Evolutionary conservation across 2,113 vertebrate species (phyloP).

Genomic region (Sminthopsis crassicaudata): DNA sequence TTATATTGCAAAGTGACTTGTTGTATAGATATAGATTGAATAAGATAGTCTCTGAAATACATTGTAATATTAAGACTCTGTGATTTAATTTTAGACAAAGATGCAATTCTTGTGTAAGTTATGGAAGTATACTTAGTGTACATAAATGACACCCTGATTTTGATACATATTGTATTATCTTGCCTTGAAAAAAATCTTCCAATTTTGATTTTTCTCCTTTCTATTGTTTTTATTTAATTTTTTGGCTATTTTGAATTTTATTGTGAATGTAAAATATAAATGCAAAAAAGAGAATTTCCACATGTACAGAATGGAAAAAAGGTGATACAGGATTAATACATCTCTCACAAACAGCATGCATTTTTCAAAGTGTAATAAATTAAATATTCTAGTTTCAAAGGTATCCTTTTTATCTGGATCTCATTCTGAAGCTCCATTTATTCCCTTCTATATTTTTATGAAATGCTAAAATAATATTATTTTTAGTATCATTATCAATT

Average conservation of each 20-base stretch:
- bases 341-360: not conserved
- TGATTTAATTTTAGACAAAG: conserved; percentile 21
- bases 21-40: not conserved
- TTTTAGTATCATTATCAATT: not conserved
- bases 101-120: conserved; percentile 10
- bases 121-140: conserved; percentile 26
- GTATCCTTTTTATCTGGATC: not conserved
- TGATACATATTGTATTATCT: conserved; percentile 10
- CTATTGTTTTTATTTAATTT: not conserved
- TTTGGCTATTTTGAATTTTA: not conserved
- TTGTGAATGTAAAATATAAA: not conserved
- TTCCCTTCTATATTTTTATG: not conserved
- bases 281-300: not conserved
- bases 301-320: not conserved
- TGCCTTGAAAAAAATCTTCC: not conserved
- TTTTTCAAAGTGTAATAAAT: not conserved
- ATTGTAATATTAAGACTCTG: not conserved
- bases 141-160: conserved; percentile 26
- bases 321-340: not conserved
- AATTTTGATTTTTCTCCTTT: conserved; percentile 19
- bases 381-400: not conserved
- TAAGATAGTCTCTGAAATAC: not conserved
- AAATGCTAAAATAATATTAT: not conserved
- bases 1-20: not conserved
- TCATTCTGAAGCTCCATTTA: not conserved